Conservation (phyloP, 2,797 vertebrate genomes). For the Lepidocolaptes lacrymiger region DNA sequence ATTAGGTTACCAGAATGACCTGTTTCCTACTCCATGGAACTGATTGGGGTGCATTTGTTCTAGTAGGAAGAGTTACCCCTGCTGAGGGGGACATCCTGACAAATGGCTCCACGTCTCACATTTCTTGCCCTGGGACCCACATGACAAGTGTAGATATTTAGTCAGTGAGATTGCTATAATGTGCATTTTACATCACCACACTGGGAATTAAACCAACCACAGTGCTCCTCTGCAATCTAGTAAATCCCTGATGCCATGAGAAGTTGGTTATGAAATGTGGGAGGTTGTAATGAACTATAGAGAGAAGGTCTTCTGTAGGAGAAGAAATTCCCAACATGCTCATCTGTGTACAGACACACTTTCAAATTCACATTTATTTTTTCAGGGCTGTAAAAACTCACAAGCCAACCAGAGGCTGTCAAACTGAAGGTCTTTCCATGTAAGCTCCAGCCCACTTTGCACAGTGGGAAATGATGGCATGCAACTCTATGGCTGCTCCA, state of each 20-base stretch:
- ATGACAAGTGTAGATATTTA: not conserved
- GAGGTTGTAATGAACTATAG: not conserved
- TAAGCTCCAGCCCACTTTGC: not conserved
- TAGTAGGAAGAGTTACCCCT: not conserved
- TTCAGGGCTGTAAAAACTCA: not conserved
- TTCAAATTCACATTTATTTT: not conserved
- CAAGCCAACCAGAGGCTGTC: not conserved
- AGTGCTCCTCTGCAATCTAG: not conserved
- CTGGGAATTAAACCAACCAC: not conserved
- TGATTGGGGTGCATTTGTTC: not conserved
- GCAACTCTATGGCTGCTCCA: not conserved
- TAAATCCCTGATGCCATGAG: not conserved
- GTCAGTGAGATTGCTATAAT: rapidly evolving
- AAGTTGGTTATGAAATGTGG: not conserved
- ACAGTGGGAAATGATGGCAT: not conserved
- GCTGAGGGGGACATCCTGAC: rapidly evolving
- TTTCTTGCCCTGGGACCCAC: rapidly evolving
- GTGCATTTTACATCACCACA: not conserved
- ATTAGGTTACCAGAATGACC: not conserved
- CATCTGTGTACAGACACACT: not conserved
- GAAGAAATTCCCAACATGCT: not conserved
- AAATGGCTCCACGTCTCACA: not conserved
- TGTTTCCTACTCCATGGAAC: not conserved
- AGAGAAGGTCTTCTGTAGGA: not conserved
- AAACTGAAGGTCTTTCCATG: not conserved